These are phyloP conservation scores for Siphonodentalium dalli DNA, from an alignment of 2,888 invertebrate genomes.

Conservation along the genomic window DNA sequence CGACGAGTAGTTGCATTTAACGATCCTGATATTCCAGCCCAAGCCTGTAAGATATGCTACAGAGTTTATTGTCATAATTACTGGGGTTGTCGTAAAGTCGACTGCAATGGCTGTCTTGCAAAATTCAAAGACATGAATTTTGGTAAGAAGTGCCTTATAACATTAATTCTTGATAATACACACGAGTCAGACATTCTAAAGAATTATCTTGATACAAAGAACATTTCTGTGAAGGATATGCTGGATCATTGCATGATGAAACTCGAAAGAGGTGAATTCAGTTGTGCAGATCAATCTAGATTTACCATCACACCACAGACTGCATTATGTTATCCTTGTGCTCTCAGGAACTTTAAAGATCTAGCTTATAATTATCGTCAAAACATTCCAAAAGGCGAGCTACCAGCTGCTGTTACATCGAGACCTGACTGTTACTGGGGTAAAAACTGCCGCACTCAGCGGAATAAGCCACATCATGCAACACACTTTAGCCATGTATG, in stretches of 20 bases:
- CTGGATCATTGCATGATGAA: constrained; percentile 43
- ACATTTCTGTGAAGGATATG: constrained; percentile 47
- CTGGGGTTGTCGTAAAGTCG: constrained; percentile 59
- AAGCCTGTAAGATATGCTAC: constrained; percentile 57
- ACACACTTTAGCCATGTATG: no score
- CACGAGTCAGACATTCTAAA: constrained; percentile 57
- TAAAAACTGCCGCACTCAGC: constrained; percentile 61
- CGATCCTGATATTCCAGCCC: constrained; percentile 32
- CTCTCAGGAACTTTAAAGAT: constrained; percentile 47
- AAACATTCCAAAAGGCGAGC: constrained; percentile 49
- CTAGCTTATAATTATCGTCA: constrained; percentile 55
- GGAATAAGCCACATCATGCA: constrained; percentile 57
- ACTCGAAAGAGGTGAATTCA: constrained; percentile 44
- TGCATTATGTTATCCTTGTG: constrained; percentile 55
- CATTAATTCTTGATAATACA: constrained; percentile 50
- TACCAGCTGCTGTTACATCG: constrained; percentile 53
- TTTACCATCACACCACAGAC: constrained; percentile 29
- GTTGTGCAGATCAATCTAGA: constrained; percentile 29
- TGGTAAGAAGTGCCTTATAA: constrained; percentile 43
- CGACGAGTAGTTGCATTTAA: constrained; percentile 28
- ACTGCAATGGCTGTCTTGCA: constrained; percentile 57
- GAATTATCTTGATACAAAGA: constrained; percentile 51
- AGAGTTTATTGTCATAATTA: constrained; percentile 58
- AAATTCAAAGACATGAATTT: constrained; percentile 58
- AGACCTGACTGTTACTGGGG: constrained; percentile 64